Percentiles rank a stretch among this genome's conserved stretches.
phyloP scores from a whole-genome alignment of 1,140 invertebrate genomes.

The Aleiodes sp. region DNA sequence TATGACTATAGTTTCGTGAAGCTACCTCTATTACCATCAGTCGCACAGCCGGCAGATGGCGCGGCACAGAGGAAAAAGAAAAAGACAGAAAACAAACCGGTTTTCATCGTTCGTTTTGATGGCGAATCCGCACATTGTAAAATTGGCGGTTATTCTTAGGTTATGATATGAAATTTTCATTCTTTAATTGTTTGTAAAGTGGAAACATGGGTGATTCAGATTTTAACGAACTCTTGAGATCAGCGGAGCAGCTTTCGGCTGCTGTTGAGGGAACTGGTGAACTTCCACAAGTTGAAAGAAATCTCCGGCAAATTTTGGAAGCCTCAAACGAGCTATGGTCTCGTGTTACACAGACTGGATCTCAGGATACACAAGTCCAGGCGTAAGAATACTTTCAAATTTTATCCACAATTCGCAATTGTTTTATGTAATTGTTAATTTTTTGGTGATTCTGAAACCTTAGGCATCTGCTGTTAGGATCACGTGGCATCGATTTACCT shows the following conservation, averaged over 20 bases:
- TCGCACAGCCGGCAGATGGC: too few relatives aligned
- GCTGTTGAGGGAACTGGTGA: slow-evolving; percentile 87
- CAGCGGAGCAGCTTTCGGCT: slow-evolving; percentile 89
- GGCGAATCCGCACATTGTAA: too few relatives aligned
- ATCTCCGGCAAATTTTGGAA: slow-evolving; percentile 89
- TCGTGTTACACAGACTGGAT: slow-evolving; percentile 81
- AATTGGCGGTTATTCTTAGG: neutral
- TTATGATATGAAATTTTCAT: neutral
- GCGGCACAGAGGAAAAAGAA: too few relatives aligned
- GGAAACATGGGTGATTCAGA: slow-evolving; percentile 66
- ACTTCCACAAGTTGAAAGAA: slow-evolving; percentile 87
- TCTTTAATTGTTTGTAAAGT: too few relatives aligned
- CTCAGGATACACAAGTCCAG: slow-evolving; percentile 83
- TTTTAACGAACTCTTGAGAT: slow-evolving; percentile 87
- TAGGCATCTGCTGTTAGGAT: slow-evolving; percentile 91
- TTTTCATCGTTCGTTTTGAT: too few relatives aligned
- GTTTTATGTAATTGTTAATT: neutral
- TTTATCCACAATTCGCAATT: neutral
- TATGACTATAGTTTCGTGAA: too few relatives aligned
- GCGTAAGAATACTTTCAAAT: slow-evolving; percentile 77
- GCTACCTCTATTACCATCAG: too few relatives aligned
- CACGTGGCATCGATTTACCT: slow-evolving; percentile 92
- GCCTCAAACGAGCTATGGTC: slow-evolving; percentile 90
- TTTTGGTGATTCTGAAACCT: neutral
- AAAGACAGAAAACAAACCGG: too few relatives aligned